Base-by-base conservation (phyloP, 2,797 vertebrate species). In the Onychomys torridus region DNA sequence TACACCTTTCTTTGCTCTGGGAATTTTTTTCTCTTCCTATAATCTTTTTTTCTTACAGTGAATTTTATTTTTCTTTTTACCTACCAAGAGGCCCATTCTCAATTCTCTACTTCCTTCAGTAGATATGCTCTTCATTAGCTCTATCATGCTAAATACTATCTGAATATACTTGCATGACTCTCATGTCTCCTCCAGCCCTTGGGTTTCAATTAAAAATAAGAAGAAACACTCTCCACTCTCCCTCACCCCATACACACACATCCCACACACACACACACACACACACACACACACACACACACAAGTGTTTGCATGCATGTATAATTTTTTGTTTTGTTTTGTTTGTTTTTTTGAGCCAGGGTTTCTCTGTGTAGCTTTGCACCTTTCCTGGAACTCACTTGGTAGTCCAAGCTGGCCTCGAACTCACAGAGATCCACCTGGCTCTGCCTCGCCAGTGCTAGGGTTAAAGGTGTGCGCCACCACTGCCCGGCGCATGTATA, bases 61-160 rank as follows among this genome's bases (percentile, higher is more conserved):
- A 95, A 86, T 96, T 89, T 95, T 65, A 65, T 71, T 93, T 94
- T 96, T 91, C 43, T 79, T 21, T 23, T 10, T 16, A 93, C 46
- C 23, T 32, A 49, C 61, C 4, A 90, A 52, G 16, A 89, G 6
- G 46, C 40, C 59, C 86, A 63, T 12, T 6, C 5, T 81, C 71
- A 89, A 69, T 55, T 91, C 86, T 91, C 81, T 69, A 84, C 37
- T 71, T 86, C 23, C 79, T 94, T 93, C 63, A 83, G 46, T 69
- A 95, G 91, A 85, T 57, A 78, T 0, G n/a, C 27, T 87, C 21
- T 90, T 49, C 84, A 27, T 87, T 57, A 63, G 69, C 63, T 25
- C 71, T 76, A 40, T 76, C 67, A 89, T 88, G 32, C 52, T 65
- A 94, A 94, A 90, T 73, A 91, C 14, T 55, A 88, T 88, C 79